Percentiles rank a stretch among this genome's conserved stretches.
These are phyloP conservation scores for Mesitornis unicolor DNA, from an alignment of 2,113 vertebrate genomes.

Conservation along the genomic window DNA sequence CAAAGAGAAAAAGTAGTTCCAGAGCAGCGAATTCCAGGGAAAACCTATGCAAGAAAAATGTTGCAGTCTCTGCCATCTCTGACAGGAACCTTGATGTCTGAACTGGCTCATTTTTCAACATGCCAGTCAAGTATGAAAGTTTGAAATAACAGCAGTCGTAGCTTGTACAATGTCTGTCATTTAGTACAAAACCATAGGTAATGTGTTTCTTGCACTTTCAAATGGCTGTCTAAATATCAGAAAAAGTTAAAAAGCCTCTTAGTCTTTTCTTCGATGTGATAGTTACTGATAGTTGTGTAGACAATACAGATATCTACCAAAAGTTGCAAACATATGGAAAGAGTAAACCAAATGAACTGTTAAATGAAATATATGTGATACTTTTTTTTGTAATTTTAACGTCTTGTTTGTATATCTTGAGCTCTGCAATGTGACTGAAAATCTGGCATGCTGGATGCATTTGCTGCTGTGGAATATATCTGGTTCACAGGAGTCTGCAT, in stretches of 20 bases:
- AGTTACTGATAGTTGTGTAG: neutral
- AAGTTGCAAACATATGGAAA: neutral
- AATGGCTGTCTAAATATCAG: neutral
- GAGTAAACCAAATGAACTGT: neutral
- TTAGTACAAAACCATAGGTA: neutral
- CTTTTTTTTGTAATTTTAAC: neutral
- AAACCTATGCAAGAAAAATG: neutral
- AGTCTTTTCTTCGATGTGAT: neutral
- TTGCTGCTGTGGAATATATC: neutral
- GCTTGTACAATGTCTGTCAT: neutral
- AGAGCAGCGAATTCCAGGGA: neutral
- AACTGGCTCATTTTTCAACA: neutral
- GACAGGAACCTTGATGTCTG: neutral
- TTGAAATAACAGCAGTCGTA: neutral
- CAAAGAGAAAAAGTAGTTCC: neutral
- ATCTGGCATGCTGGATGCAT: neutral
- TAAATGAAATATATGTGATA: neutral
- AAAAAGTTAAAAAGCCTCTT: neutral
- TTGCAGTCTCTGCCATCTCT: neutral
- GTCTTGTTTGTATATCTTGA: neutral
- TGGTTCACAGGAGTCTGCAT: neutral
- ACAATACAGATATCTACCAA: neutral
- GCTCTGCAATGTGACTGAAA: neutral
- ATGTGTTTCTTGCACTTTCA: neutral
- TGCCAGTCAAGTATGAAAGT: neutral